phyloP scores from a whole-genome alignment of 2,888 invertebrate genomes.

The Scrobipalpa atriplicella region DNA sequence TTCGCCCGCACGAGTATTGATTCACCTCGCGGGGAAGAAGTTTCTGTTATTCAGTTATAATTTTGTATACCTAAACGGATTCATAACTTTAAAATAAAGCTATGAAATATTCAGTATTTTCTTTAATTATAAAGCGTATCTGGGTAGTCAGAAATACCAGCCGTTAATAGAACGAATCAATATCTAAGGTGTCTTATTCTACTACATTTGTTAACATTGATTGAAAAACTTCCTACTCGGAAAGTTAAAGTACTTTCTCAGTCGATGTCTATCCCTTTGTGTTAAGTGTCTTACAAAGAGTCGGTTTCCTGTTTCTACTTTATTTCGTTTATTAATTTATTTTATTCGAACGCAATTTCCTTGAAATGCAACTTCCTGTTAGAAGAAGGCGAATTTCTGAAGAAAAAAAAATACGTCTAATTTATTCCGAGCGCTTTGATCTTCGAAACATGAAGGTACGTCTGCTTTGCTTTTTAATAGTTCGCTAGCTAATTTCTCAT shows the following conservation, averaged over 20 bases:
- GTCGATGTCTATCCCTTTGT: not conserved
- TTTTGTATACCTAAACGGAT: slow-evolving; percentile 34
- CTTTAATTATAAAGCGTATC: no score
- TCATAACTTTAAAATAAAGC: not conserved
- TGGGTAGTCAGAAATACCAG: no score
- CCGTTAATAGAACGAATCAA: no score
- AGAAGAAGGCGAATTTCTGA: slow-evolving; percentile 36
- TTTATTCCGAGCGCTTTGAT: slow-evolving; percentile 42
- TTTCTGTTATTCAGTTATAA: slow-evolving; percentile 51
- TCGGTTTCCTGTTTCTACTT: not conserved
- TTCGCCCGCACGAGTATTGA: slow-evolving; percentile 64
- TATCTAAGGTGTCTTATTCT: no score
- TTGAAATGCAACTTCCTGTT: slow-evolving; percentile 29
- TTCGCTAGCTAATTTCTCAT: slow-evolving; percentile 32
- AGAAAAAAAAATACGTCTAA: slow-evolving; percentile 37
- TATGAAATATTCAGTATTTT: slow-evolving; percentile 23
- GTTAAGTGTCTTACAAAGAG: slow-evolving; percentile 11
- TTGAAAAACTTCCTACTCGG: slow-evolving; percentile 46
- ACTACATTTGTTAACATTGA: slow-evolving; percentile 33
- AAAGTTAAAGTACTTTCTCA: slow-evolving; percentile 31
- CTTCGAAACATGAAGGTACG: slow-evolving; percentile 37
- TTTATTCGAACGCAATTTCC: slow-evolving; percentile 12
- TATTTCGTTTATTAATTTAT: slow-evolving; percentile 7
- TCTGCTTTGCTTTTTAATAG: slow-evolving; percentile 41
- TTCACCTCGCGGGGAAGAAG: slow-evolving; percentile 61